A percentile compares a stretch with the other conserved stretches of the same genome.
phyloP scores from a whole-genome alignment of 53 echinoderm and acorn worm genomes.

The Henricia sp. region DNA sequence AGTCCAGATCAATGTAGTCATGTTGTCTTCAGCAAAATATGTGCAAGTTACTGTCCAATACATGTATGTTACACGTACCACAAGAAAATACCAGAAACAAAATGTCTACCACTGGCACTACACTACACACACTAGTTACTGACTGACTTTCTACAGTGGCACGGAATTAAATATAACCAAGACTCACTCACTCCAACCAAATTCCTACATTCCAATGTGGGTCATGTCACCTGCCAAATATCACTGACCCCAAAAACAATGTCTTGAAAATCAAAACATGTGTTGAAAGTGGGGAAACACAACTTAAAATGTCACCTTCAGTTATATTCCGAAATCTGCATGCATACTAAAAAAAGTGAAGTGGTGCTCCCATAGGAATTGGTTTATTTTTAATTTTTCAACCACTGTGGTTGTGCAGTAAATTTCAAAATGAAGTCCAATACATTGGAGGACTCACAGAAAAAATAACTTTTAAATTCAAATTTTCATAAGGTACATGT shows the following conservation, averaged over 20 bases:
- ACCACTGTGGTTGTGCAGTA: background rate
- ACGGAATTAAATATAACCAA: too few relatives aligned
- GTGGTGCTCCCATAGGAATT: too few relatives aligned
- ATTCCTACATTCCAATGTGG: slow-evolving; percentile 23
- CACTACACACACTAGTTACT: too few relatives aligned
- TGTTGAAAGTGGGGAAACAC: slow-evolving; percentile 12
- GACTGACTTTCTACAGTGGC: too few relatives aligned
- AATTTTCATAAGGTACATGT: too few relatives aligned
- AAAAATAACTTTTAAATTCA: background rate
- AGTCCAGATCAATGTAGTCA: too few relatives aligned
- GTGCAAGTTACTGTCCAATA: too few relatives aligned
- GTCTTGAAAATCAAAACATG: slow-evolving; percentile 43
- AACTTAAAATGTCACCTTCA: background rate
- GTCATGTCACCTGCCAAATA: slow-evolving; percentile 30
- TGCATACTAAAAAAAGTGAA: background rate
- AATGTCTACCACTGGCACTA: too few relatives aligned
- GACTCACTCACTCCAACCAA: too few relatives aligned
- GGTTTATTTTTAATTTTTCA: background rate
- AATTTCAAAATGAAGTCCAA: background rate
- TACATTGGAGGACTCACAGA: background rate
- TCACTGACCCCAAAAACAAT: slow-evolving; percentile 38
- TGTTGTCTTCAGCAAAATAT: too few relatives aligned
- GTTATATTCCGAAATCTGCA: background rate
- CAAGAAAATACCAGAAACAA: too few relatives aligned
- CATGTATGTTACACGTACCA: too few relatives aligned